Percentiles rank a stretch among this genome's conserved stretches.
Evolutionary conservation across 1,140 invertebrate species (phyloP).

Genomic region (Leptinotarsa lineolata): DNA sequence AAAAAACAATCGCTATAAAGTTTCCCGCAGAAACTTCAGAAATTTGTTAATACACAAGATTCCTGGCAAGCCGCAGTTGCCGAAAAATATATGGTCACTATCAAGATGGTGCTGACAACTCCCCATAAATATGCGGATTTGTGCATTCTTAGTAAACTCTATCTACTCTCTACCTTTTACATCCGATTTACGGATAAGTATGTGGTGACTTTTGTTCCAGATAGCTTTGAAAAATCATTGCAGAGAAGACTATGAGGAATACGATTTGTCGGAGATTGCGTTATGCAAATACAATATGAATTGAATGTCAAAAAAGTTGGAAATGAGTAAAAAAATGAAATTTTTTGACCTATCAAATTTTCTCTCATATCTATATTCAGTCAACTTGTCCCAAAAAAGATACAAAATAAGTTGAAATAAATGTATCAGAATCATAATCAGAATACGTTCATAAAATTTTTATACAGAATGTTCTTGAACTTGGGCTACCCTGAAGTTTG

Average conservation of each 20-base stretch:
- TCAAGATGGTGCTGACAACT: conserved; percentile 19
- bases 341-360: too few relatives aligned
- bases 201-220: conserved; percentile 4
- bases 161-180: not conserved
- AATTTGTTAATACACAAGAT: conserved; percentile 21
- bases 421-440: too few relatives aligned
- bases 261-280: too few relatives aligned
- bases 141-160: conserved; percentile 9
- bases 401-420: too few relatives aligned
- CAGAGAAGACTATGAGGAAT: not conserved
- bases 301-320: too few relatives aligned
- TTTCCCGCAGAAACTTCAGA: conserved; percentile 12
- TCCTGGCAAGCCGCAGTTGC: conserved; percentile 10
- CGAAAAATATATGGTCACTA: conserved; percentile 19
- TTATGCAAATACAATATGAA: too few relatives aligned
- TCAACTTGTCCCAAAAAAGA: too few relatives aligned
- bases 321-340: too few relatives aligned
- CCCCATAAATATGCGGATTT: conserved; percentile 18
- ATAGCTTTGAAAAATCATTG: not conserved
- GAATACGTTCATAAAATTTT: too few relatives aligned
- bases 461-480: too few relatives aligned
- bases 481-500: too few relatives aligned
- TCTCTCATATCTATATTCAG: too few relatives aligned
- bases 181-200: conserved; percentile 10
- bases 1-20: conserved; percentile 11